Evolutionary conservation across 2,797 vertebrate species (phyloP).

Genomic region (Geotrypetes seraphini): DNA sequence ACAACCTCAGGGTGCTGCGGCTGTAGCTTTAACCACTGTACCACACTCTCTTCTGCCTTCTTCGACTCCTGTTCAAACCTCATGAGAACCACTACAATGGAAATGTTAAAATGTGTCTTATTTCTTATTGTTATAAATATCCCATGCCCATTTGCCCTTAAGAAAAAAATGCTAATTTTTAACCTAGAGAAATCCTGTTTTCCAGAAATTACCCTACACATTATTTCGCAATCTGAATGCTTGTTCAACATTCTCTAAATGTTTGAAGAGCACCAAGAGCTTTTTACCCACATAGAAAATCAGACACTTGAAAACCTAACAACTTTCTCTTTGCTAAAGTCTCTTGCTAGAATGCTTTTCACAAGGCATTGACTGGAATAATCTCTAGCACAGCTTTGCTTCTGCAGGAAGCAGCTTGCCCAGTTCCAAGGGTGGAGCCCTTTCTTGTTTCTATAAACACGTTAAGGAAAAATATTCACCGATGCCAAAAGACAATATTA

Average conservation of each 20-base stretch:
- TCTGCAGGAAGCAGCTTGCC: constrained; percentile 19
- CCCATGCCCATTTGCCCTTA: too few relatives aligned
- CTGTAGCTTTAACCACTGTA: too few relatives aligned
- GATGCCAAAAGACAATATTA: constrained; percentile 27
- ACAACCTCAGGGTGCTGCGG: too few relatives aligned
- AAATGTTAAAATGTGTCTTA: too few relatives aligned
- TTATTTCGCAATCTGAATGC: too few relatives aligned
- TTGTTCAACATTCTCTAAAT: background rate
- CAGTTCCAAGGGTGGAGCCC: constrained; percentile 4
- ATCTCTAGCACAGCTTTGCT: constrained; percentile 7
- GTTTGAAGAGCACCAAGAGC: background rate
- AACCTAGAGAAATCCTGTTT: too few relatives aligned
- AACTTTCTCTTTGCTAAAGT: background rate
- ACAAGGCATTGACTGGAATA: background rate
- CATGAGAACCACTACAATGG: too few relatives aligned
- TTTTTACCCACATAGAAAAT: background rate
- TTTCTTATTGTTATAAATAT: too few relatives aligned
- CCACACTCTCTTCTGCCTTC: too few relatives aligned
- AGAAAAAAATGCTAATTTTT: too few relatives aligned
- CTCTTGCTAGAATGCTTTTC: constrained; percentile 1
- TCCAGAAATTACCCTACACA: too few relatives aligned
- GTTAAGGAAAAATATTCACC: constrained; percentile 8
- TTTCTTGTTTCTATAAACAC: constrained; percentile 24
- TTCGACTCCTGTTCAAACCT: too few relatives aligned
- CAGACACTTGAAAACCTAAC: background rate